phyloP scores from a whole-genome alignment of 2,888 invertebrate genomes.

The Zaprionus lineosus region DNA sequence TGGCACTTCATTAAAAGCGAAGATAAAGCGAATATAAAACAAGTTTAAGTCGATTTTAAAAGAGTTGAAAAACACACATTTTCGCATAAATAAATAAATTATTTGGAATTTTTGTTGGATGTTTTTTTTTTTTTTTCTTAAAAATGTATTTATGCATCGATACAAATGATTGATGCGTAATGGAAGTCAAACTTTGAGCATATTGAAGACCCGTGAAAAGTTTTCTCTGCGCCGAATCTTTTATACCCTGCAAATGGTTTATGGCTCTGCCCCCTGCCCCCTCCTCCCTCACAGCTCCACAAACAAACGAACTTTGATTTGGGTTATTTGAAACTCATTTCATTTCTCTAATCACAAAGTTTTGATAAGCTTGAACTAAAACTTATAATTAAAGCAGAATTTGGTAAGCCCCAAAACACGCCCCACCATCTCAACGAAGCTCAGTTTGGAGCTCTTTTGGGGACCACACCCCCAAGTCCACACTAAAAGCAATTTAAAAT shows the following conservation, averaged over 20 bases:
- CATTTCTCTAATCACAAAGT: too few relatives aligned
- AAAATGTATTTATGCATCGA: conserved; percentile 56
- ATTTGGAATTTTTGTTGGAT: conserved; percentile 45
- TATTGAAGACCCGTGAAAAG: neutral
- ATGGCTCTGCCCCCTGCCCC: too few relatives aligned
- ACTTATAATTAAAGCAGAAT: conserved; percentile 13
- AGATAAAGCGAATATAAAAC: conserved; percentile 52
- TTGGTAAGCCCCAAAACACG: conserved; percentile 18
- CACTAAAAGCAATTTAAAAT: conserved; percentile 64
- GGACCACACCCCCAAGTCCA: conserved; percentile 28
- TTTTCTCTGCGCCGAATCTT: neutral
- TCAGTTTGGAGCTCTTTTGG: conserved; percentile 22
- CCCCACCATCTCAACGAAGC: too few relatives aligned
- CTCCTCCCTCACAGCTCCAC: too few relatives aligned
- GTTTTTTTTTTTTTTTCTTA: conserved; percentile 16
- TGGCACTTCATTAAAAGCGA: conserved; percentile 67
- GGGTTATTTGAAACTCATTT: too few relatives aligned
- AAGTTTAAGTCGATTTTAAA: conserved; percentile 16
- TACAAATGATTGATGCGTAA: conserved; percentile 60
- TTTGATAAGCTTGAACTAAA: too few relatives aligned
- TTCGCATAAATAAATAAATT: conserved; percentile 64
- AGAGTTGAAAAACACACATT: conserved; percentile 9
- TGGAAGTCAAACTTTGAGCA: conserved; percentile 35
- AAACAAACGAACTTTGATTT: too few relatives aligned
- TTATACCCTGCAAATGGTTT: too few relatives aligned